A percentile compares a stretch with the other conserved stretches of the same genome.
phyloP scores from a whole-genome alignment of 2,113 vertebrate genomes.

The Paradisaea rubra region DNA sequence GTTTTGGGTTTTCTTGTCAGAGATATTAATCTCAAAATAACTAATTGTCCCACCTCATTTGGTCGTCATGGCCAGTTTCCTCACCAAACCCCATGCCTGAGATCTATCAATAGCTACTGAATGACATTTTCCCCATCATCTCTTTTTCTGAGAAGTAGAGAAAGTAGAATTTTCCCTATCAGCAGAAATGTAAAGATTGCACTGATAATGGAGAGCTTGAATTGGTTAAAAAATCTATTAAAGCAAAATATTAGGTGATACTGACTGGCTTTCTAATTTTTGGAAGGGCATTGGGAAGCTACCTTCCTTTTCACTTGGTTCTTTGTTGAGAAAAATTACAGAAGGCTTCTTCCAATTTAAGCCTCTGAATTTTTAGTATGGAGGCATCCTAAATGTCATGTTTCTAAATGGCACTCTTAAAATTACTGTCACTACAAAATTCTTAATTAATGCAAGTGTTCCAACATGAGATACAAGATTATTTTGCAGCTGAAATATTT shows the following conservation, averaged over 20 bases:
- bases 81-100: background rate
- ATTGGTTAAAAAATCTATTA: background rate
- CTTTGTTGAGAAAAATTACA: background rate
- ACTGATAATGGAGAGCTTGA: background rate
- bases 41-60: background rate
- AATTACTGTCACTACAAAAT: conserved; percentile 48
- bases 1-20: background rate
- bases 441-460: conserved; percentile 39
- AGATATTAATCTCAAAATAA: background rate
- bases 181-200: background rate
- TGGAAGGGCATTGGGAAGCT: background rate
- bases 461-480: background rate
- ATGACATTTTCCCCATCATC: background rate
- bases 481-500: conserved; percentile 45
- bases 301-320: background rate
- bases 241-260: background rate
- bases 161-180: background rate
- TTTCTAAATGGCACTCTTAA: conserved; percentile 28
- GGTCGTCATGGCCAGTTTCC: background rate
- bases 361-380: background rate
- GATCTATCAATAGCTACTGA: background rate
- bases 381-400: conserved; percentile 25
- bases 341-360: background rate
- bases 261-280: background rate
- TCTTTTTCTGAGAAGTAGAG: background rate